phyloP scores from a whole-genome alignment of 2,113 vertebrate species.

The Meles meles region DNA sequence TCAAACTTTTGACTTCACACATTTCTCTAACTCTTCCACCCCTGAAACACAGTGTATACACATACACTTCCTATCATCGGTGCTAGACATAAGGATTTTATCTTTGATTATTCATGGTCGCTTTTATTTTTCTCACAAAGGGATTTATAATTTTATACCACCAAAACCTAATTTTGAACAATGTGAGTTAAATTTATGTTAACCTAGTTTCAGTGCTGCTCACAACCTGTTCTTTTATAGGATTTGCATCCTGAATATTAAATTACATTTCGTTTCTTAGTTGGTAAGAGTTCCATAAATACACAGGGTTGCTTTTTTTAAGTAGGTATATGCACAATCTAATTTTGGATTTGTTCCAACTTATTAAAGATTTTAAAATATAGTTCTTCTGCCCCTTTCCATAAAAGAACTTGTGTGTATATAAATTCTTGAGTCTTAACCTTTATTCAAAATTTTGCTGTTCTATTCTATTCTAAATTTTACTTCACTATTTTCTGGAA shows the following conservation, averaged over 20 bases:
- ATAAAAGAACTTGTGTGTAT: background rate
- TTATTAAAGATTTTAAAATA: background rate
- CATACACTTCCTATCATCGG: background rate
- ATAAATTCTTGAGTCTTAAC: background rate
- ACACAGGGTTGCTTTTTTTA: background rate
- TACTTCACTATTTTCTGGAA: background rate
- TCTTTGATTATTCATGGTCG: background rate
- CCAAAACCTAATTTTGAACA: background rate
- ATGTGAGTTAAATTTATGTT: background rate
- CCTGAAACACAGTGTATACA: rapidly evolving
- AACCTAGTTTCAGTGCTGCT: background rate
- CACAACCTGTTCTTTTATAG: background rate
- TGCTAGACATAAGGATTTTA: background rate
- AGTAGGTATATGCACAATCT: background rate
- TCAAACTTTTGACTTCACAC: background rate
- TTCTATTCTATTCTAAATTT: background rate
- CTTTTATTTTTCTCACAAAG: background rate
- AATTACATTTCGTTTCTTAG: background rate
- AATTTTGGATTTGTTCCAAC: background rate
- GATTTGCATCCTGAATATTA: background rate
- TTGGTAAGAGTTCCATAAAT: background rate
- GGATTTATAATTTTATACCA: background rate
- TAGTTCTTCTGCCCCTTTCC: background rate
- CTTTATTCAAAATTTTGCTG: background rate
- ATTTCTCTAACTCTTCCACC: background rate